Evolutionary conservation across 2,888 invertebrate genomes (phyloP).

Genomic region (Drosophila nr. perissopoda): DNA sequence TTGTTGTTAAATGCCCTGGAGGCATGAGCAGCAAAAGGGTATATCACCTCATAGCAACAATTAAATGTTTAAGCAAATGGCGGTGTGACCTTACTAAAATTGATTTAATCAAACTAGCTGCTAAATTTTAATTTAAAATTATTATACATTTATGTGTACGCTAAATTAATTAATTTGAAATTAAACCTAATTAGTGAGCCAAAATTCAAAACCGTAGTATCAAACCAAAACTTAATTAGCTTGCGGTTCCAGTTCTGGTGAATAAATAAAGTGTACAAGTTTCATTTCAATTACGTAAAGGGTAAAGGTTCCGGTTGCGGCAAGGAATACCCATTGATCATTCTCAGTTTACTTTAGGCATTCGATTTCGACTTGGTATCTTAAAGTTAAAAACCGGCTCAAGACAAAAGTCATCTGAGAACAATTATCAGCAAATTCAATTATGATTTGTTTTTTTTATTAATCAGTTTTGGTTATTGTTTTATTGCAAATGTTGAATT

Average conservation of each 20-base stretch:
- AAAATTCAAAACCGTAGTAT: not conserved
- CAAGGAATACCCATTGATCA: not conserved
- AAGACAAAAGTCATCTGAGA: not conserved
- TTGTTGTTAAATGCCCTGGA: slow-evolving; percentile 45
- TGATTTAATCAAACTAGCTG: too few relatives aligned
- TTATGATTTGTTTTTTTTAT: fast-evolving
- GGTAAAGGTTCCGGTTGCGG: not conserved
- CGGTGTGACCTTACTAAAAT: too few relatives aligned
- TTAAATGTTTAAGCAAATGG: too few relatives aligned
- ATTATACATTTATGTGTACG: not conserved
- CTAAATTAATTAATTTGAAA: not conserved
- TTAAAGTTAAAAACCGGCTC: not conserved
- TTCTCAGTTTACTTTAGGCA: not conserved
- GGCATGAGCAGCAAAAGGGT: not conserved
- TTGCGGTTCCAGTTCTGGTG: not conserved
- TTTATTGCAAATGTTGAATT: not conserved
- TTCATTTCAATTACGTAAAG: not conserved
- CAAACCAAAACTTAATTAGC: not conserved
- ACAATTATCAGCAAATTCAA: not conserved
- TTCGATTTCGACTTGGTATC: not conserved
- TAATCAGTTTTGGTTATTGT: not conserved
- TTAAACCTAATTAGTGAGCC: not conserved
- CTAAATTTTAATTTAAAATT: not conserved
- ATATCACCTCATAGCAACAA: not conserved
- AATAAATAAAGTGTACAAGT: not conserved